These are phyloP conservation scores for Actinostola sp. DNA, from an alignment of 92 coral and sea anemone species.

Conservation along the genomic window DNA sequence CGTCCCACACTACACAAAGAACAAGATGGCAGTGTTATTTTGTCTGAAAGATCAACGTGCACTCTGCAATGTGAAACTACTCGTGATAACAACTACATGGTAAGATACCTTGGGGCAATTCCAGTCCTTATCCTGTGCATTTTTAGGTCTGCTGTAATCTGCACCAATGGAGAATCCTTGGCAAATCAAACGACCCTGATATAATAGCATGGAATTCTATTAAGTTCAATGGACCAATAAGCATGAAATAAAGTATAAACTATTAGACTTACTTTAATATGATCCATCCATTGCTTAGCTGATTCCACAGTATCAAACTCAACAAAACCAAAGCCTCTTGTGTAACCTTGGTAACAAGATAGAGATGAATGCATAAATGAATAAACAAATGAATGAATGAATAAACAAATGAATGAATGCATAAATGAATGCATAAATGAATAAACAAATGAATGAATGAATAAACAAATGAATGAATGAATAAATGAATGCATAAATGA, in stretches of 20 bases:
- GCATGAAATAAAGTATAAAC: neutral
- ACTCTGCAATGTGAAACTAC: neutral
- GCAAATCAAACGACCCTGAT: constrained; percentile 67
- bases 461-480: no score
- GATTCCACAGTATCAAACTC: constrained; percentile 78
- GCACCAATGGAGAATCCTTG: constrained; percentile 69
- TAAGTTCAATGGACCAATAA: no score
- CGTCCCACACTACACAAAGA: constrained; percentile 83
- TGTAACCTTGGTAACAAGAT: constrained; percentile 52
- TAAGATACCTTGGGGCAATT: constrained; percentile 62
- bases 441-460: no score
- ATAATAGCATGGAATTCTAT: neutral
- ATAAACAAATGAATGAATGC: no score
- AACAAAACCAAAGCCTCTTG: constrained; percentile 95
- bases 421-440: no score
- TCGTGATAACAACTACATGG: neutral
- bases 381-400: neutral
- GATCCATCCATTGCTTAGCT: constrained; percentile 89
- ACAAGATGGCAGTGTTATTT: no score
- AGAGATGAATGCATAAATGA: neutral
- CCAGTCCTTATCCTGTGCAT: constrained; percentile 70
- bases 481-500: no score
- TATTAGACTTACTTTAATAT: constrained; percentile 42
- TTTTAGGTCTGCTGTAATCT: constrained; percentile 87
- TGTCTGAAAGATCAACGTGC: no score